Conservation (phyloP, 1,140 invertebrate genomes). For the Brachionus angularis region DNA sequence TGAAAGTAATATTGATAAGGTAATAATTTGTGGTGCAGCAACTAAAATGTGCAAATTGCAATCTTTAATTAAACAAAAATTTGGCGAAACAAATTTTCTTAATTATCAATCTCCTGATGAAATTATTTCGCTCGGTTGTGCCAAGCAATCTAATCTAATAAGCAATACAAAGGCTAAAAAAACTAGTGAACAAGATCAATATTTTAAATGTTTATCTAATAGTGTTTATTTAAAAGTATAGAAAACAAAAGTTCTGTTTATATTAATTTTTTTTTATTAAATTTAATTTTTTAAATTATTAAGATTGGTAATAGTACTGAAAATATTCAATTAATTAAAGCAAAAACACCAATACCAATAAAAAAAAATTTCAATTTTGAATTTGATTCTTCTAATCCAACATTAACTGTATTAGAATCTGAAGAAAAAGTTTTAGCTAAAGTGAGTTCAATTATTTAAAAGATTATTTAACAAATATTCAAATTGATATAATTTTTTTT, state of each 20-base stretch:
- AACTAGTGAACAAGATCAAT: slow-evolving; percentile 9
- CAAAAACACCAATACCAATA: slow-evolving; percentile 31
- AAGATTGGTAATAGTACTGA: not conserved
- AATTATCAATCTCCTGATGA: slow-evolving; percentile 33
- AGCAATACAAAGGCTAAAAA: not conserved
- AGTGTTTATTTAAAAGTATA: not conserved
- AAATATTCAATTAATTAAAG: not conserved
- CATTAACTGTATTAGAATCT: not conserved
- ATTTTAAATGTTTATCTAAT: slow-evolving; percentile 36
- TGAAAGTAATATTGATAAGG: slow-evolving; percentile 3
- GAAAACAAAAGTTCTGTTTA: not conserved
- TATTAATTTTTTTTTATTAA: not conserved
- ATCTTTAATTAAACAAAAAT: slow-evolving; percentile 5
- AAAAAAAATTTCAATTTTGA: slow-evolving; percentile 35
- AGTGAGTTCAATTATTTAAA: not conserved
- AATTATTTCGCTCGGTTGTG: slow-evolving; percentile 33
- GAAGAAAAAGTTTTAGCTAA: slow-evolving; percentile 26
- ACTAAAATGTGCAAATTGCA: slow-evolving; percentile 34
- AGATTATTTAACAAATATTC: not conserved
- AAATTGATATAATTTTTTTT: not conserved
- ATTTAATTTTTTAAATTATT: no score
- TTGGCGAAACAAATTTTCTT: slow-evolving; percentile 1
- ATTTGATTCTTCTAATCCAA: not conserved
- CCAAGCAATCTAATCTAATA: slow-evolving; percentile 19
- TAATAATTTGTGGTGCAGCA: slow-evolving; percentile 23